Percentiles rank a stretch among this genome's conserved stretches.
phyloP scores from a whole-genome alignment of 2,797 vertebrate genomes.

The Caiman crocodilus region DNA sequence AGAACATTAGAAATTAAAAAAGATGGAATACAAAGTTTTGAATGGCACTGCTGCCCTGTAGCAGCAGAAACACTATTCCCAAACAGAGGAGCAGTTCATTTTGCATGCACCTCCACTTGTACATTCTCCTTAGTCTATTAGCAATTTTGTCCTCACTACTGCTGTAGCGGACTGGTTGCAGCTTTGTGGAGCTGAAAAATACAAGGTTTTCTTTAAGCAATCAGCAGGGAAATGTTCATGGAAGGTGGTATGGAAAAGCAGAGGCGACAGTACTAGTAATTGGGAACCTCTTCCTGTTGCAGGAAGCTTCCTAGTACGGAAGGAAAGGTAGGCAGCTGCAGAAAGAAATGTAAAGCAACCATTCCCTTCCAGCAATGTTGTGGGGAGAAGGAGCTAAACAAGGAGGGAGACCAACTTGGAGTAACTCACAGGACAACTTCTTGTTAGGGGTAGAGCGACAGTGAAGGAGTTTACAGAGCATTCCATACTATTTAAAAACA shows the following conservation, averaged over 20 bases:
- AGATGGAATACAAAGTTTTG: not conserved
- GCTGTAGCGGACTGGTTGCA: no score
- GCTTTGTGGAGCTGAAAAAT: slow-evolving; percentile 4
- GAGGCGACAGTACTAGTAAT: not conserved
- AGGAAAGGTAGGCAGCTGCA: not conserved
- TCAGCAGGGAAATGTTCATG: no score
- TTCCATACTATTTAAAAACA: not conserved
- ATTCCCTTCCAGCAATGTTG: not conserved
- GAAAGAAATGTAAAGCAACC: not conserved
- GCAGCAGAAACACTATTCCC: not conserved
- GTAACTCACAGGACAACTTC: not conserved
- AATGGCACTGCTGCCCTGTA: not conserved
- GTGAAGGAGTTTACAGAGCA: not conserved
- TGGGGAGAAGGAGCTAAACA: not conserved
- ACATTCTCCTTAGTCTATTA: no score
- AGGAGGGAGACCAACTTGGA: not conserved
- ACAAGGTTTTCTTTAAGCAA: no score
- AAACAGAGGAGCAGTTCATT: not conserved
- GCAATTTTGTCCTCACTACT: no score
- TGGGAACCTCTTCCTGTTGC: not conserved
- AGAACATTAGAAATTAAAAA: not conserved
- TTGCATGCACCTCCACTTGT: slow-evolving; percentile 3
- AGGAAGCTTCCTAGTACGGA: not conserved
- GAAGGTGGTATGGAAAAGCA: not conserved
- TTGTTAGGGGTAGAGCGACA: not conserved